phyloP scores from a whole-genome alignment of 2,888 invertebrate species.

The Invenusta paracnida region DNA sequence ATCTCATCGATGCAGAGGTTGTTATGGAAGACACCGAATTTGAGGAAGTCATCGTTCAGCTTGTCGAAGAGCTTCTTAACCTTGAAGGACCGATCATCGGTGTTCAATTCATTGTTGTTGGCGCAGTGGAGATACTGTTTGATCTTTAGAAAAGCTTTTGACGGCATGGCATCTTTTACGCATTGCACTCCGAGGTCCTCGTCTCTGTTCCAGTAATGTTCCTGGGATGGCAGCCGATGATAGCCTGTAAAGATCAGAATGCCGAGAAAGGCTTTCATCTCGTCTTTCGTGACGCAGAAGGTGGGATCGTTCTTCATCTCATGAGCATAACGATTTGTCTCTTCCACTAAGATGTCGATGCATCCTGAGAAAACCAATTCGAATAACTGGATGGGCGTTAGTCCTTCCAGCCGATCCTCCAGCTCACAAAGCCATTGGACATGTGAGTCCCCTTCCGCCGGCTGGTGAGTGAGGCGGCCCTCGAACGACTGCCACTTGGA shows the following conservation, averaged over 20 bases:
- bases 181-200: conserved; percentile 29
- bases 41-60: conserved; percentile 30
- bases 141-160: conserved; percentile 22
- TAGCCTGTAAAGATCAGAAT: conserved; percentile 26
- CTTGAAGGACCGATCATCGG: conserved; percentile 22
- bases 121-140: conserved; percentile 23
- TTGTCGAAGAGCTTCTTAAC: conserved; percentile 31
- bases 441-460: conserved; percentile 31
- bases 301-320: conserved; percentile 23
- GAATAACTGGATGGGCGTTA: conserved; percentile 1
- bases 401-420: conserved; percentile 24
- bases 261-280: conserved; percentile 31
- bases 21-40: conserved; percentile 24
- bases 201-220: conserved; percentile 22
- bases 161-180: conserved; percentile 27
- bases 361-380: conserved; percentile 27
- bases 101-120: conserved; percentile 20
- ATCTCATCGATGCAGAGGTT: conserved; percentile 5
- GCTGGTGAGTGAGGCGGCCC: conserved; percentile 28
- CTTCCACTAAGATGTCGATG: conserved; percentile 26
- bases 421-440: conserved; percentile 30
- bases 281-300: conserved; percentile 26
- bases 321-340: conserved; percentile 26
- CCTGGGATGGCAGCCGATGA: conserved; percentile 24
- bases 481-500: conserved; percentile 19